Base-by-base conservation (phyloP, 2,113 vertebrate species). In the Halcyon senegalensis region DNA sequence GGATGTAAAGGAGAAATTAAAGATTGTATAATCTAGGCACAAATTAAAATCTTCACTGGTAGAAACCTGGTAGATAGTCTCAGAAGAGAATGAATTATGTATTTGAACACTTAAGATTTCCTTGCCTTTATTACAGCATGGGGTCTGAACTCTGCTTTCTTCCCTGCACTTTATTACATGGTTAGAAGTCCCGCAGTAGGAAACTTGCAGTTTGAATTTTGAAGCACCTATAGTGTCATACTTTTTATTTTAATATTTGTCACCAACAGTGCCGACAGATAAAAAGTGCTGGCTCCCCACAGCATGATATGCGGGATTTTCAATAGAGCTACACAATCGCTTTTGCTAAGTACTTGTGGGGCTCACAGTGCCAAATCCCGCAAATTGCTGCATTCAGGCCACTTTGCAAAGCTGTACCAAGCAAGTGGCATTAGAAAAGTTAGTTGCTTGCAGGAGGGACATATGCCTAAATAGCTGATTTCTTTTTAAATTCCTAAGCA, bases 201-300 rank as follows among this genome's bases (percentile, higher is more conserved):
- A 96, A 96, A 97, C 94, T 96, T 97, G 91, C 94, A 62, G 95
- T 89, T 95, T 96, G 96, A 97, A 97, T 98, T 96, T 89, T 97
- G 93, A 97, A 97, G 93, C 96, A 98, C 97, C 97, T 98, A 97
- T 96, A 94, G 97, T 91, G 95, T 96, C 97, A 89, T 95, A 96
- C 89, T 96, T 97, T 95, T 97, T 97, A 96, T 96, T 96, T 97
- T 95, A 95, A 95, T 96, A 97, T 97, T 97, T 97, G 97, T 97
- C 96, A 94, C 96, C 97, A 97, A 72, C 96, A 96, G 96, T 77
- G 96, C 96, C 1, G 84, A 93, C 95, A 97, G 96, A 95, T 94
- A 97, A 97, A 94, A 96, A 96, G 95, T 94, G 95, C 94, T 95
- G 96, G 89, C 97, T 97, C 96, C 96, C 97, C 90, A 80, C 78